These are phyloP conservation scores for Chelonus insularis DNA, from an alignment of 1,140 invertebrate species.

Conservation along the genomic window DNA sequence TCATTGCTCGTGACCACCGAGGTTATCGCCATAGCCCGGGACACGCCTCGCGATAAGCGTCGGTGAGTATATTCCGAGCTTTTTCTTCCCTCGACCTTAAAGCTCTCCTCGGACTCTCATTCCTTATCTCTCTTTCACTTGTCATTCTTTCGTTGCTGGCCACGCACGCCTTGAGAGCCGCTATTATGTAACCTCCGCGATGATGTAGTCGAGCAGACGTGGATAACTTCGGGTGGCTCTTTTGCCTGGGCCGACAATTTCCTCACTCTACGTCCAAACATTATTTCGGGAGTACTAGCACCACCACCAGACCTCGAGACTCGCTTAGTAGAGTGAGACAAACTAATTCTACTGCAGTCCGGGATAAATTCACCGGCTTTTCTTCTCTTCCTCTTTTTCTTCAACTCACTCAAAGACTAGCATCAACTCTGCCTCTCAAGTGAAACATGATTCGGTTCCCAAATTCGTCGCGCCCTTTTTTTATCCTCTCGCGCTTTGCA, in stretches of 20 bases:
- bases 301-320: conserved; percentile 24
- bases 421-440: background rate
- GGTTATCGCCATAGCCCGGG: conserved; percentile 21
- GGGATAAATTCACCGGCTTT: conserved; percentile 11
- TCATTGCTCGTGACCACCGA: conserved; percentile 3
- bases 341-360: background rate
- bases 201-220: background rate
- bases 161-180: background rate
- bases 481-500: background rate
- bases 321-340: background rate
- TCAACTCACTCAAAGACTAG: background rate
- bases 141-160: background rate
- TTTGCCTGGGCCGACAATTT: conserved; percentile 19
- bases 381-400: background rate
- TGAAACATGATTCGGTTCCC: conserved; percentile 27
- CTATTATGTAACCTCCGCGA: conserved; percentile 19
- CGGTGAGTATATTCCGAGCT: conserved; percentile 12
- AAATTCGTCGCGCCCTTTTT: conserved; percentile 17
- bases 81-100: conserved; percentile 10
- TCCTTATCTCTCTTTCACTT: conserved; percentile 22
- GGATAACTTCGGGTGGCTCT: conserved; percentile 1
- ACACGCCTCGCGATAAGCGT: conserved; percentile 8
- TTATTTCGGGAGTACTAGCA: conserved; percentile 51
- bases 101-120: too few species aligned
- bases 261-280: conserved; percentile 33